phyloP scores from a whole-genome alignment of 1,140 invertebrate genomes.

The Zaprionus tsacasi region DNA sequence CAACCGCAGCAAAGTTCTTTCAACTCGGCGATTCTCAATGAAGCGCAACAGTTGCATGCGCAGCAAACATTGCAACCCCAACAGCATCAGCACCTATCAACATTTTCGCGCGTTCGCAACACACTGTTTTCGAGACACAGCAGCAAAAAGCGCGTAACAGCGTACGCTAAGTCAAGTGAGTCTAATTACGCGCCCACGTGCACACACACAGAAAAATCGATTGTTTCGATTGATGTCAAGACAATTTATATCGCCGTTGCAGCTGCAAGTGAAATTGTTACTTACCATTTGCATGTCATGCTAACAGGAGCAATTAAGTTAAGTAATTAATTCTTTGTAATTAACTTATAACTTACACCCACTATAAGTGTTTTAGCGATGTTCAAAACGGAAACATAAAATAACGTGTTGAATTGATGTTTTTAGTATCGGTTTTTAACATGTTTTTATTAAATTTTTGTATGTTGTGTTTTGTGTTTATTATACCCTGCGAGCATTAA shows the following conservation, averaged over 20 bases:
- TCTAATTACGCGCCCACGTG: slow-evolving; percentile 43
- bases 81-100: slow-evolving; percentile 69
- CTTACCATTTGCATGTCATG: slow-evolving; percentile 69
- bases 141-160: slow-evolving; percentile 47
- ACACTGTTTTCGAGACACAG: slow-evolving; percentile 70
- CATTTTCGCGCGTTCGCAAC: slow-evolving; percentile 81
- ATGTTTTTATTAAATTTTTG: background rate
- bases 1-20: slow-evolving; percentile 72
- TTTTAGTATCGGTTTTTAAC: background rate
- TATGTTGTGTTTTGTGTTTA: background rate
- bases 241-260: slow-evolving; percentile 52
- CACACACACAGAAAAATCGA: slow-evolving; percentile 17
- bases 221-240: slow-evolving; percentile 72
- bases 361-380: background rate
- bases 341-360: slow-evolving; percentile 20
- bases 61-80: slow-evolving; percentile 37
- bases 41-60: slow-evolving; percentile 57
- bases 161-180: slow-evolving; percentile 73
- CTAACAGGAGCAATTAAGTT: slow-evolving; percentile 41
- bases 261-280: slow-evolving; percentile 37
- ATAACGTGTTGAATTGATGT: too few relatives aligned
- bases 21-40: slow-evolving; percentile 69
- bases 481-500: too few relatives aligned
- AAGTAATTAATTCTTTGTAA: slow-evolving; percentile 61
- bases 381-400: background rate